A percentile compares a stretch with the other conserved stretches of the same genome.
These are phyloP conservation scores for Eurosta solidaginis DNA, from an alignment of 1,140 invertebrate genomes.

Conservation along the genomic window DNA sequence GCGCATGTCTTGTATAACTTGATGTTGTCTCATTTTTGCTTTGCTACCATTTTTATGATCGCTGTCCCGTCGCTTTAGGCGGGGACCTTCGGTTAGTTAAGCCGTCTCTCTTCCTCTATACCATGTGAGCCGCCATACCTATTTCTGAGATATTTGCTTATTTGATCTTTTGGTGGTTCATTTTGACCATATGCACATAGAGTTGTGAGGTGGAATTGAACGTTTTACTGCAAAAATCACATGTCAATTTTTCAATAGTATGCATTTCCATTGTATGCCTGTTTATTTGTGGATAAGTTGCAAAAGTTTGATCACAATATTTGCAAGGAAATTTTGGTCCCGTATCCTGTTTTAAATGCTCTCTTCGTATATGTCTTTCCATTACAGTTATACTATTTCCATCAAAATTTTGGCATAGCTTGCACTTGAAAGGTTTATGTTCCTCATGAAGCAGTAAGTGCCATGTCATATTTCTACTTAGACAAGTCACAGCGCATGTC, in stretches of 20 bases:
- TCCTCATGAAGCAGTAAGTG: not conserved
- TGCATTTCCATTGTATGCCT: not conserved
- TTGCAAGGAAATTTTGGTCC: not conserved
- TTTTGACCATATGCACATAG: not conserved
- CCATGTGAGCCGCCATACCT: too few relatives aligned
- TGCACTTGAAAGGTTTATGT: not conserved
- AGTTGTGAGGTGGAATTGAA: not conserved
- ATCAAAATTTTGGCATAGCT: not conserved
- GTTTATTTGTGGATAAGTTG: not conserved
- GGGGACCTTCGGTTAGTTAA: too few relatives aligned
- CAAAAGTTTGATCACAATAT: constrained; percentile 1
- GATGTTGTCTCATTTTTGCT: too few relatives aligned
- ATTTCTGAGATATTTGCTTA: too few relatives aligned
- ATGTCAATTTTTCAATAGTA: not conserved
- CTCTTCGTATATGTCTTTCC: not conserved
- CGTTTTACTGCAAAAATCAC: not conserved
- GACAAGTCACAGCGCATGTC: not conserved
- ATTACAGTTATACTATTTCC: not conserved
- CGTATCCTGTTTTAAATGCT: not conserved
- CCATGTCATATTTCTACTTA: not conserved
- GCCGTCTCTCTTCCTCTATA: too few relatives aligned
- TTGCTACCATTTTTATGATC: too few relatives aligned
- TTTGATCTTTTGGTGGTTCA: constrained; percentile 18
- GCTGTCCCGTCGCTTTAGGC: too few relatives aligned
- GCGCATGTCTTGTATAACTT: too few relatives aligned